phyloP scores from a whole-genome alignment of 2,888 invertebrate genomes.

The Noctua comes region DNA sequence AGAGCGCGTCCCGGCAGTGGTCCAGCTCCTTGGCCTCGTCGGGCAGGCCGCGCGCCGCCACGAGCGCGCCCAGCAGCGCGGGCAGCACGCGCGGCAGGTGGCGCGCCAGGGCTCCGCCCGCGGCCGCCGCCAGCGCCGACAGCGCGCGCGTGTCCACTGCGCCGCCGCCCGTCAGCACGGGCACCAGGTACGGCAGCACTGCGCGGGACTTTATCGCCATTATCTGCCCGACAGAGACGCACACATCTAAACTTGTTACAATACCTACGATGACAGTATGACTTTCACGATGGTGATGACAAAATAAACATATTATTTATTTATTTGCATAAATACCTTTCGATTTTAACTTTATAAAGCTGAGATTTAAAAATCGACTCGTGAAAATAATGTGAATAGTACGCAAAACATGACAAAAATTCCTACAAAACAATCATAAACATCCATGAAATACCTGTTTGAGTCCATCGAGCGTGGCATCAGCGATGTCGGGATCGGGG shows the following conservation, averaged over 20 bases:
- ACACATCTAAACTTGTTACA: background rate
- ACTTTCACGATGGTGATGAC: no score
- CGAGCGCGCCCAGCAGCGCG: constrained; percentile 95
- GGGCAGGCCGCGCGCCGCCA: constrained; percentile 92
- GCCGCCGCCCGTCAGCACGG: constrained; percentile 93
- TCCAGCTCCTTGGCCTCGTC: constrained; percentile 94
- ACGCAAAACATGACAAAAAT: background rate
- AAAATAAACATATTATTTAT: no score
- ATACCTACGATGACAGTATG: background rate
- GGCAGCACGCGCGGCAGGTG: constrained; percentile 98
- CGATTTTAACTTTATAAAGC: no score
- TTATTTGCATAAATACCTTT: no score
- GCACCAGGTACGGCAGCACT: constrained; percentile 98
- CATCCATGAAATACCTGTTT: constrained; percentile 91
- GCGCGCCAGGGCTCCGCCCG: constrained; percentile 91
- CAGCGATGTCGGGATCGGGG: constrained; percentile 94
- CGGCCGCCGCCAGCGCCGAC: constrained; percentile 92
- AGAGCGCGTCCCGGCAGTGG: constrained; percentile 97
- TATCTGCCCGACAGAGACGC: constrained; percentile 85
- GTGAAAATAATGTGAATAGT: background rate
- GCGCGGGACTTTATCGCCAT: constrained; percentile 99
- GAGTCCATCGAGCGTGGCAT: constrained; percentile 98
- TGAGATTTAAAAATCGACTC: no score
- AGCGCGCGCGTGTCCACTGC: constrained; percentile 74
- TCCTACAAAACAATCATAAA: background rate